Conservation (phyloP, 2,113 vertebrate species). For the Nesogale talazaci region DNA sequence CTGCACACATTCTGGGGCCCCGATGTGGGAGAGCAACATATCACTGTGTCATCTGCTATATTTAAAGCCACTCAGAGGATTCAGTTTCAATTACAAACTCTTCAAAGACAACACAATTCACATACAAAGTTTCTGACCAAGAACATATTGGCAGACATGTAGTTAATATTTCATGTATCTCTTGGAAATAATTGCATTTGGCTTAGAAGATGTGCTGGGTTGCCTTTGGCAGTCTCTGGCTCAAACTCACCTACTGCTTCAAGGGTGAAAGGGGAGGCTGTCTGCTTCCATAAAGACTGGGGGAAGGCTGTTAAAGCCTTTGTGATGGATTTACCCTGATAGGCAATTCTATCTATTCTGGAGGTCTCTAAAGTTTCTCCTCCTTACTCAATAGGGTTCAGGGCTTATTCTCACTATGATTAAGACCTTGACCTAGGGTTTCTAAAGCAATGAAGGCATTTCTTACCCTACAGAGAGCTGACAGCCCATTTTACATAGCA, state of each 20-base stretch:
- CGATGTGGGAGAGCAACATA: neutral
- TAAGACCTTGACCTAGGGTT: neutral
- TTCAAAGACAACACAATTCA: conserved; percentile 36
- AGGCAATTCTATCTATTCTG: neutral
- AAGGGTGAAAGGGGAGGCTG: no score
- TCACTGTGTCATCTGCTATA: neutral
- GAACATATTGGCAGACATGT: neutral
- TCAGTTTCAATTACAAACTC: conserved; percentile 22
- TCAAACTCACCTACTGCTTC: neutral
- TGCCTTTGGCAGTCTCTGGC: no score
- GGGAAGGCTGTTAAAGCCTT: no score
- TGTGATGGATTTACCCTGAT: no score
- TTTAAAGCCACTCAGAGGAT: neutral
- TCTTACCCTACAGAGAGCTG: neutral
- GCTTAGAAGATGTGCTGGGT: neutral
- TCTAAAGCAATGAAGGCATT: neutral
- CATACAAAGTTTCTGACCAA: neutral
- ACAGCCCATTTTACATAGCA: neutral
- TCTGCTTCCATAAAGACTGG: no score
- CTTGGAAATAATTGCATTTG: neutral
- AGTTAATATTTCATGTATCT: neutral
- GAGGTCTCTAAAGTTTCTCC: neutral
- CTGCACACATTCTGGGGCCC: neutral
- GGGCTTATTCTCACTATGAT: neutral
- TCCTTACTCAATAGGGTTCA: neutral